A percentile compares a stretch with the other conserved stretches of the same genome.
Conservation (phyloP, 2,888 invertebrate species). For the Chydorus sphaericus region DNA sequence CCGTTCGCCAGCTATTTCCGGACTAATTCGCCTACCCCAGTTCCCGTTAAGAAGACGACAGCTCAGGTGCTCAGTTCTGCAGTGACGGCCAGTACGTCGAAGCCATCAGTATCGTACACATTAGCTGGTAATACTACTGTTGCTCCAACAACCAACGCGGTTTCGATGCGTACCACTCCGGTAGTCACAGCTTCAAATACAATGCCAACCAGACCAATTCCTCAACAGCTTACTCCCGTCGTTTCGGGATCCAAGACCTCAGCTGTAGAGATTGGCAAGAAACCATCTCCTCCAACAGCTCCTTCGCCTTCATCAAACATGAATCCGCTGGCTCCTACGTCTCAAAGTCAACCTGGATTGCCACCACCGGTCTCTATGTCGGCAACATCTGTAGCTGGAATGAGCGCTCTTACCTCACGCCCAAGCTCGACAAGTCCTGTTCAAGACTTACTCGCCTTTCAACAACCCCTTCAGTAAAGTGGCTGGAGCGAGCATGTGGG, state of each 20-base stretch:
- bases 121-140: not conserved
- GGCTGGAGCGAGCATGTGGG: constrained; percentile 46
- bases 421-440: constrained; percentile 25
- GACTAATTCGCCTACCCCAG: constrained; percentile 19
- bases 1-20: constrained; percentile 27
- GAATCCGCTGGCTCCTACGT: not conserved
- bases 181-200: not conserved
- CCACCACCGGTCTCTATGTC: constrained; percentile 13
- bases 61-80: not conserved
- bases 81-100: not conserved
- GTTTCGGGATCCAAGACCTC: constrained; percentile 6
- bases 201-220: constrained; percentile 9
- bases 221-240: constrained; percentile 12
- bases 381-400: constrained; percentile 12
- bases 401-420: constrained; percentile 13
- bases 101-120: not conserved
- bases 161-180: constrained; percentile 1
- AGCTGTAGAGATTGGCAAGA: too few relatives aligned
- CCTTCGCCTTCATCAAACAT: not conserved
- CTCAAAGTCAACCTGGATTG: not conserved
- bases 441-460: constrained; percentile 74
- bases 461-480: constrained; percentile 55
- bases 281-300: constrained; percentile 7
- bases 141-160: not conserved
- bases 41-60: not conserved